phyloP scores from a whole-genome alignment of 2,797 vertebrate species.

The Sebastes ruberrimus region DNA sequence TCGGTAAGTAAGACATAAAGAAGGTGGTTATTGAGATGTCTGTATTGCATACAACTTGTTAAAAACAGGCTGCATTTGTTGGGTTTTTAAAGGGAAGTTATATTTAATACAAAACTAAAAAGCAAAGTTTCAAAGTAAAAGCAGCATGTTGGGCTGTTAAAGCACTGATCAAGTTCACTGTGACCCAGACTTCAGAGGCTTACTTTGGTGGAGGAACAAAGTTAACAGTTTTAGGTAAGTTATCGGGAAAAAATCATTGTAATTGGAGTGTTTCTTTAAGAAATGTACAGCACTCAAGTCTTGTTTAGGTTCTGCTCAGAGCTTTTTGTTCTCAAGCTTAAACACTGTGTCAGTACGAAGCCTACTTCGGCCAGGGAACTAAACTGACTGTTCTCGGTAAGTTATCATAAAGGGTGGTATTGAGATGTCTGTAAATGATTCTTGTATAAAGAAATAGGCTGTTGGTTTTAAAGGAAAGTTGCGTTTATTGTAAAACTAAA shows the following conservation, averaged over 20 bases:
- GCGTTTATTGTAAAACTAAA: too few relatives aligned
- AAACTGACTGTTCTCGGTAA: background rate
- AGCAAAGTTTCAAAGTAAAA: background rate
- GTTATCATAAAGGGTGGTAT: background rate
- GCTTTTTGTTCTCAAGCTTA: background rate
- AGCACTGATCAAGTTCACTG: constrained; percentile 42
- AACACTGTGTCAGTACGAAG: too few relatives aligned
- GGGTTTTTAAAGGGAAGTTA: background rate
- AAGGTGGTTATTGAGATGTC: too few relatives aligned
- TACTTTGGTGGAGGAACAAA: constrained; percentile 76
- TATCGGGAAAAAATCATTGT: accelerated
- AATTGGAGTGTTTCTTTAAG: background rate
- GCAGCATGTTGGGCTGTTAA: background rate
- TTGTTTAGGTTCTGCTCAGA: background rate
- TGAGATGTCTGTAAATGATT: background rate
- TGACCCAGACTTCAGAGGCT: constrained; percentile 46
- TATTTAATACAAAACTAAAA: too few relatives aligned
- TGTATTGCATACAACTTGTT: too few relatives aligned
- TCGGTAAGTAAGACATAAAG: background rate
- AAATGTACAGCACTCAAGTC: background rate
- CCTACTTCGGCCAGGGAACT: background rate
- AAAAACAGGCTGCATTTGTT: background rate
- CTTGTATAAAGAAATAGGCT: background rate
- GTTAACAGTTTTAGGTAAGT: constrained; percentile 80
- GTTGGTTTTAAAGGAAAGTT: background rate